Conservation (phyloP, 2,797 vertebrate species). For the Sebastes melanostomus region DNA sequence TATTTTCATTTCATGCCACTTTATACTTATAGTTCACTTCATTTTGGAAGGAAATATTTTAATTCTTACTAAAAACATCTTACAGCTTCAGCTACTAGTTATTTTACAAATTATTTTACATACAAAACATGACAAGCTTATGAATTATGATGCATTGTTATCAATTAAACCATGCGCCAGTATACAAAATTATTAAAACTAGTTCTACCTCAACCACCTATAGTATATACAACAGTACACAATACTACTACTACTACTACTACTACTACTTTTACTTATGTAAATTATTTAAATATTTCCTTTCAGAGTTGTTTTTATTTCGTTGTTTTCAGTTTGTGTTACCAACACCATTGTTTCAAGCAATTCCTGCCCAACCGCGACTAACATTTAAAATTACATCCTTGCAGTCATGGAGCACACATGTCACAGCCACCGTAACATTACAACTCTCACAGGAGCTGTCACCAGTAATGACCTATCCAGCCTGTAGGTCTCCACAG, state of each 20-base stretch:
- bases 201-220: neutral
- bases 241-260: too few species aligned
- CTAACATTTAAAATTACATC: slow-evolving; percentile 43
- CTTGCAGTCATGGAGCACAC: slow-evolving; percentile 12
- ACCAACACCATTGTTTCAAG: slow-evolving; percentile 12
- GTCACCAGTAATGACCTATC: slow-evolving; percentile 57
- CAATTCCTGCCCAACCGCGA: slow-evolving; percentile 6
- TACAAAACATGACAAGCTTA: neutral
- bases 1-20: neutral
- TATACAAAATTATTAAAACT: neutral
- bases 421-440: slow-evolving; percentile 33
- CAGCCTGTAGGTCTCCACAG: slow-evolving; percentile 29
- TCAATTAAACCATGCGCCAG: neutral
- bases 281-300: neutral
- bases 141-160: neutral
- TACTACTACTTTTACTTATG: too few species aligned
- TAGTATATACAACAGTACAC: neutral
- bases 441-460: slow-evolving; percentile 41
- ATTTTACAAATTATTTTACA: neutral
- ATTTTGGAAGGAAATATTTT: neutral
- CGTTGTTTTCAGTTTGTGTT: neutral
- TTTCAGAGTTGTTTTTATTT: neutral
- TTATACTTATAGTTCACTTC: neutral
- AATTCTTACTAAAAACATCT: neutral
- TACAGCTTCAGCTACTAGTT: neutral